Evolutionary conservation across 2,888 invertebrate genomes (phyloP).

Genomic region (Trissonchulus latispiculum): DNA sequence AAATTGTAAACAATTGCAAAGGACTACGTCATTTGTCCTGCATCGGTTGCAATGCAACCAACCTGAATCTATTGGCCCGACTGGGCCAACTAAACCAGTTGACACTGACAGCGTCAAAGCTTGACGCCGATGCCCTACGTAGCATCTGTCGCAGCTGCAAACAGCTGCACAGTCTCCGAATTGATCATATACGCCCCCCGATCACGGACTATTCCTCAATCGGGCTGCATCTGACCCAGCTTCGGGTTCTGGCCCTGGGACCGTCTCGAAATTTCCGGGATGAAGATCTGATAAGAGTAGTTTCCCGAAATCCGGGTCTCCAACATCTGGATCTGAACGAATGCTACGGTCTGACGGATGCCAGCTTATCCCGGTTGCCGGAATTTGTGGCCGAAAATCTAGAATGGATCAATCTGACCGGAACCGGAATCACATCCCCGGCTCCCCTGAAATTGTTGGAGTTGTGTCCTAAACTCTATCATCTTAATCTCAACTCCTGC

Average conservation of each 20-base stretch:
- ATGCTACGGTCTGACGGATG: neutral
- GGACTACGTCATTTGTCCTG: neutral
- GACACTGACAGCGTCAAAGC: neutral
- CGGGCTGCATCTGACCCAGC: neutral
- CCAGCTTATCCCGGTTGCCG: neutral
- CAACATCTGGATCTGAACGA: neutral
- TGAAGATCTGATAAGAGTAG: neutral
- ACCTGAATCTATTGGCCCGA: neutral
- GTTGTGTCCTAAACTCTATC: neutral
- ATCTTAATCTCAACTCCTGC: neutral
- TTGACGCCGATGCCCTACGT: neutral
- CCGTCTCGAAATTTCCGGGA: neutral
- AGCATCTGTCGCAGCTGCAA: neutral
- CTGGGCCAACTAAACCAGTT: neutral
- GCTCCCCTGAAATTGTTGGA: neutral
- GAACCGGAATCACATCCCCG: neutral
- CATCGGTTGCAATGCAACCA: neutral
- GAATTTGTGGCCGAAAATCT: neutral
- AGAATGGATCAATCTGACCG: neutral
- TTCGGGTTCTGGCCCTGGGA: neutral
- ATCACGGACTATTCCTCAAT: neutral
- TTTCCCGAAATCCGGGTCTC: neutral
- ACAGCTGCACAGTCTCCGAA: neutral
- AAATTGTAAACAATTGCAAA: neutral
- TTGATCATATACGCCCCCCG: neutral